Percentiles rank a stretch among this genome's conserved stretches.
Evolutionary conservation across 2,113 vertebrate genomes (phyloP).

Genomic region (Daubentonia madagascariensis): DNA sequence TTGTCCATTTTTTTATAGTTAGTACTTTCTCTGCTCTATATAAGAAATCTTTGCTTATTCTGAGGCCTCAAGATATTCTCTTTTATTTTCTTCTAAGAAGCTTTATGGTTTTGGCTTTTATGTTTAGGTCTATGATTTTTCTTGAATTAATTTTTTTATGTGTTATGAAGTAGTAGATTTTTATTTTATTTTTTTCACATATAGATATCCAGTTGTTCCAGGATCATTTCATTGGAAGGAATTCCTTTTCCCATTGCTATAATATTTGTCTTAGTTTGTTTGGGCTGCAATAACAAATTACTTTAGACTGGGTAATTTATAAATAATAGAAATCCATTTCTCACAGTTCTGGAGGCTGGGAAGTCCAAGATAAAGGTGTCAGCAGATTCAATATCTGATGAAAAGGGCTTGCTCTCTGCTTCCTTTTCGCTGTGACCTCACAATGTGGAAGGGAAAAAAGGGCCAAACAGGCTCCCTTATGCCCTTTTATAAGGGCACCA

Average conservation of each 20-base stretch:
- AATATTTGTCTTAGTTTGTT: neutral
- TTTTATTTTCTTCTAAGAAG: neutral
- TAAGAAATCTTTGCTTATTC: neutral
- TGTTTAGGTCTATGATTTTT: neutral
- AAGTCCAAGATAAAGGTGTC: neutral
- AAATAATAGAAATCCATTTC: neutral
- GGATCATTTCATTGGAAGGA: neutral
- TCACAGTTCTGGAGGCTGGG: neutral
- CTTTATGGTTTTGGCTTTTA: neutral
- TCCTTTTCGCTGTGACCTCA: neutral
- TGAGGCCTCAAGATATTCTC: neutral
- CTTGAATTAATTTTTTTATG: neutral
- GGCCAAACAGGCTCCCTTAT: neutral
- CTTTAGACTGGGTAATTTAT: neutral
- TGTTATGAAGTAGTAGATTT: neutral
- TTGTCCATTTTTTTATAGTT: neutral
- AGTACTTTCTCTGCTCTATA: neutral
- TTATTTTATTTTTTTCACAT: neutral
- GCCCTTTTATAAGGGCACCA: neutral
- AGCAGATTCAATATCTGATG: neutral
- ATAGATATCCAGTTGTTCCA: neutral
- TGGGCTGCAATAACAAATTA: neutral
- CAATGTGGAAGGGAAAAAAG: neutral
- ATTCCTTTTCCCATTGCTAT: neutral
- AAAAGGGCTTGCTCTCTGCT: neutral